Evolutionary conservation across 2,888 invertebrate species (phyloP), one percentile per base, ranked within the genome.

Genomic region (Hesperia comma): DNA sequence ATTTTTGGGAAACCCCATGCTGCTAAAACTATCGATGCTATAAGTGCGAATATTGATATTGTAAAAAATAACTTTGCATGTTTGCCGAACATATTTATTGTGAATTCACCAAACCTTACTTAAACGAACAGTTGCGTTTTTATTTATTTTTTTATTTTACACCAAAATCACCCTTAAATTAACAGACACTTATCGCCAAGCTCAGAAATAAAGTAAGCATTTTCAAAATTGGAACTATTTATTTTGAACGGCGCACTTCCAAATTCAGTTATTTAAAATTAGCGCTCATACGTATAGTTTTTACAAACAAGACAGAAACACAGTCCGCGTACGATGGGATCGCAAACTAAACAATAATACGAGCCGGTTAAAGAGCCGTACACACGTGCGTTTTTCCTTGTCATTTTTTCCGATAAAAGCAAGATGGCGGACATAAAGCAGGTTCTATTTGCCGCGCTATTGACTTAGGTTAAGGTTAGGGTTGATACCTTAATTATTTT

Each of bases 1-100:
- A 94, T 86, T 75, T 83, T 87, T 68, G 93, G 93, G 69, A 93
- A 91, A 0, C 93, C 93, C 88, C 93, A 93, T 58, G 87, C 77
- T 0, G 92, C 88, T 68, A 93, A 71, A 15, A 92, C 73, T 0
- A 93, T 82, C 0, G 93, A 85, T 4, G 90, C 70, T 5, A 92
- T 71, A 55, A 93, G 69, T 17, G 88, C 81, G 37, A 77, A 78
- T 8, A 93, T 58, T 0, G 93, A 90, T 53, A 79, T 71, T 4
- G 71, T 73, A 58, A 91, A 89, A 69, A 87, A 78, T 61, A 84
- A 64, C 68, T 86, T 87, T 0, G 85, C 77, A 70, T 84, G 82
- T 74, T 85, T 89, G 1, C 82, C 87, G 68, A 90, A 76, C 92
- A 92, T 92, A 73, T 73, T 81, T n/a, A n/a, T n/a, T 33, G 62